Conservation (phyloP, 2,888 invertebrate genomes). For the Hololepta plana region DNA sequence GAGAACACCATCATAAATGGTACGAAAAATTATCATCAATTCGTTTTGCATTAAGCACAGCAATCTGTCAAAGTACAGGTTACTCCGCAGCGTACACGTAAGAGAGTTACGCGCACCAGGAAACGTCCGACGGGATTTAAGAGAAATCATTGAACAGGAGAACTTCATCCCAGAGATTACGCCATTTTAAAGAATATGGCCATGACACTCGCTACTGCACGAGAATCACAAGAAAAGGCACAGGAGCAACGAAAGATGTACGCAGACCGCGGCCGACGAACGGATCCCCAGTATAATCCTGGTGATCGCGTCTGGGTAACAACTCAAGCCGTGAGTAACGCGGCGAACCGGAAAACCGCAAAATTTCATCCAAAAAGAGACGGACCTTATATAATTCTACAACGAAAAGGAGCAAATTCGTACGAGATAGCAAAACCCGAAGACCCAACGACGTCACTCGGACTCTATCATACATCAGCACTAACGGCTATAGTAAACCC, state of each 20-base stretch:
- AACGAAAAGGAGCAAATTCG: constrained; percentile 6
- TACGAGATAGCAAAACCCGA: constrained; percentile 8
- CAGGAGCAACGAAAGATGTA: constrained; percentile 12
- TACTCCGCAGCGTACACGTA: constrained; percentile 17
- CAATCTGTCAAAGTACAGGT: constrained; percentile 14
- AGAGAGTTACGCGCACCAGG: constrained; percentile 18
- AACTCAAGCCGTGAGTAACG: constrained; percentile 13
- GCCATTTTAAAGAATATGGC: too few relatives aligned
- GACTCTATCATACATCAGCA: constrained; percentile 9
- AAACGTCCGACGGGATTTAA: constrained; percentile 15
- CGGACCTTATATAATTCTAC: constrained; percentile 15
- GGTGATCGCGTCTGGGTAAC: constrained; percentile 14
- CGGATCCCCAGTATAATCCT: constrained; percentile 10
- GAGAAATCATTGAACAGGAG: constrained; percentile 13
- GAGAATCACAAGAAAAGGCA: constrained; percentile 9
- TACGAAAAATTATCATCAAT: constrained; percentile 16
- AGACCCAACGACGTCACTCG: constrained; percentile 7
- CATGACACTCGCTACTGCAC: constrained; percentile 6
- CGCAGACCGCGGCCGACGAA: constrained; percentile 10
- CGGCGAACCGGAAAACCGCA: constrained; percentile 10
- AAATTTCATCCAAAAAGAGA: constrained; percentile 16
- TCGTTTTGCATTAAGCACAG: constrained; percentile 22
- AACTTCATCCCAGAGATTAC: constrained; percentile 16
- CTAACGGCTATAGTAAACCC: constrained; percentile 2
- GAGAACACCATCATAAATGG: constrained; percentile 16